Evolutionary conservation across 2,888 invertebrate genomes (phyloP), one percentile per base, ranked within the genome.

Genomic region (Drosophila atripex): DNA sequence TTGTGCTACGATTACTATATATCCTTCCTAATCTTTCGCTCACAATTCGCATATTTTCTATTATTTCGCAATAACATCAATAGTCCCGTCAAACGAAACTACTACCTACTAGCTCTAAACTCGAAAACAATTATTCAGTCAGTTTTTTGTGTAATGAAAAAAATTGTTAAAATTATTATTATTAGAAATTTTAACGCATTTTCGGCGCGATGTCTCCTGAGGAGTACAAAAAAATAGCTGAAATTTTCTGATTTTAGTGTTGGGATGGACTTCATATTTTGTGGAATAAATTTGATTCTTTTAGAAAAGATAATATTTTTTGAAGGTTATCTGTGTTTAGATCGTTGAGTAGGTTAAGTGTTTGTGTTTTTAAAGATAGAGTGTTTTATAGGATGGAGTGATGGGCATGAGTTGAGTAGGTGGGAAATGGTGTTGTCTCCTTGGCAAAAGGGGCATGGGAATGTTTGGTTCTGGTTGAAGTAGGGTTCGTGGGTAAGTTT

Each of bases 1-100:
- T 63, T 64, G 35, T 35, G 56, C 55, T 47, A 39, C 41, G 18
- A 32, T 38, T 35, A 32, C 38, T 6, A 25, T 53, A 39, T 7
- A n/a, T 38, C 32, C 47, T 25, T 49, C 39, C n/a, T 11, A 23
- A 11, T 23, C 35, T 39, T 53, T 70, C 32, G 68, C 58, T 70
- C 49, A 57, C 70, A 25, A 69, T 69, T 58, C 60, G 46, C 61
- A 75, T 79, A 80, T 80, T 45, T 80, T 85, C 80, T 82, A 84
- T 84, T 88, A 88, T 88, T 71, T 77, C 41, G 60, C 76, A 87
- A 88, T 85, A 88, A 88, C 76, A 86, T 85, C 75, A 88, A 88
- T 83, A 87, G 78, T 61, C 54, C 71, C 72, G 63, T 75, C 69
- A 69, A 82, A 75, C 80, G 69, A 71, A 73, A 68, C 8, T 30